Evolutionary conservation across 2,113 vertebrate species (phyloP).

Genomic region (Xiphophorus maculatus): DNA sequence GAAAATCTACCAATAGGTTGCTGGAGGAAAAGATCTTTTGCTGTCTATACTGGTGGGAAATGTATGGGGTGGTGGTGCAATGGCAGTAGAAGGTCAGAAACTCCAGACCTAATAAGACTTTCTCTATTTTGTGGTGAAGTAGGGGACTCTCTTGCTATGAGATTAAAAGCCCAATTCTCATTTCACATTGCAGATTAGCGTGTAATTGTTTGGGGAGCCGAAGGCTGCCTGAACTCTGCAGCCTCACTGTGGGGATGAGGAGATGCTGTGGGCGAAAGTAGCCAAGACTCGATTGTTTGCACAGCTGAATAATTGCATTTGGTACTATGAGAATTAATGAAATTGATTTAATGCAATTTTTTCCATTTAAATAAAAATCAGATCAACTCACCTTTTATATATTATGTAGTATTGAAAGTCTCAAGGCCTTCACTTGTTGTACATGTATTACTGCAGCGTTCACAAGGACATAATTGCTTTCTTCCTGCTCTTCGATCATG

Average conservation of each 20-base stretch:
- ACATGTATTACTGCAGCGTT: not conserved
- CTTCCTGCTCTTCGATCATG: not conserved
- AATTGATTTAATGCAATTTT: constrained; percentile 43
- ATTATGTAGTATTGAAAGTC: constrained; percentile 14
- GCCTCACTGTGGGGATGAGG: constrained; percentile 39
- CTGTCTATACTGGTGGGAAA: constrained; percentile 23
- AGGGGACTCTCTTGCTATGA: constrained; percentile 58
- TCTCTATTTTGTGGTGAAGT: constrained; percentile 61
- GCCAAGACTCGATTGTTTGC: constrained; percentile 51
- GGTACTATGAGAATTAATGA: constrained; percentile 44
- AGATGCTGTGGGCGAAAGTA: constrained; percentile 42
- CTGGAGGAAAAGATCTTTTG: constrained; percentile 37
- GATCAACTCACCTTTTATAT: not conserved
- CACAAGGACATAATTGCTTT: too few relatives aligned
- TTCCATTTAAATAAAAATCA: constrained; percentile 1
- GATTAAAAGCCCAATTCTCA: constrained; percentile 77
- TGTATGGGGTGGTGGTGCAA: constrained; percentile 16
- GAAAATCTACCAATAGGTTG: constrained; percentile 51
- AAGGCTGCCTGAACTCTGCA: constrained; percentile 51
- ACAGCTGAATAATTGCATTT: constrained; percentile 59
- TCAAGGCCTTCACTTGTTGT: not conserved
- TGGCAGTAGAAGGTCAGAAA: constrained; percentile 65
- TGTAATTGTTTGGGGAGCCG: constrained; percentile 80
- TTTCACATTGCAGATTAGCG: constrained; percentile 77
- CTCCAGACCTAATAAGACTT: constrained; percentile 67